Conservation (phyloP, 2,888 invertebrate genomes). For the Plebejus anna region DNA sequence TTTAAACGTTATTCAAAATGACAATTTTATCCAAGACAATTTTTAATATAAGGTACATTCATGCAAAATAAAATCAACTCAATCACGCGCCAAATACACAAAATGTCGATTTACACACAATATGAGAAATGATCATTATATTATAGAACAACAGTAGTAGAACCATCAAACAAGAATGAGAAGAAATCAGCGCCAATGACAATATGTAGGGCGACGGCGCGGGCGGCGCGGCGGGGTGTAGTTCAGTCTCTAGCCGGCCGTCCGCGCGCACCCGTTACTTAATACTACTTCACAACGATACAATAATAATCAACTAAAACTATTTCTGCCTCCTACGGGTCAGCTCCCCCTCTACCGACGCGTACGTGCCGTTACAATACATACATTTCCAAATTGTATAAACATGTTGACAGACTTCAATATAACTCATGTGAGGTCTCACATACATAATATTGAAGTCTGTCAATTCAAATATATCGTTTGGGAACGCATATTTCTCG, state of each 20-base stretch:
- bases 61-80: constrained; percentile 54
- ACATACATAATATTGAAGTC: background rate
- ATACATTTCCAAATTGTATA: background rate
- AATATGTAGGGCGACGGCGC: constrained; percentile 54
- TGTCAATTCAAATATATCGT: background rate
- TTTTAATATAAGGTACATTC: constrained; percentile 41
- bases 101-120: constrained; percentile 67
- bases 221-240: constrained; percentile 58
- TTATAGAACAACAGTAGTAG: constrained; percentile 68
- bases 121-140: constrained; percentile 60
- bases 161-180: constrained; percentile 70
- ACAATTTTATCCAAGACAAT: constrained; percentile 32
- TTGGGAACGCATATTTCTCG: background rate
- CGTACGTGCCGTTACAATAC: background rate
- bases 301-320: constrained; percentile 71
- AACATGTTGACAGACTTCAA: background rate
- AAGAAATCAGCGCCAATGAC: constrained; percentile 63
- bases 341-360: background rate
- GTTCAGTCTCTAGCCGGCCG: constrained; percentile 73
- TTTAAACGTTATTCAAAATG: constrained; percentile 16
- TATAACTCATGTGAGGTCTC: too few species aligned
- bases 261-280: constrained; percentile 64
- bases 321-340: constrained; percentile 55
- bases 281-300: constrained; percentile 76
- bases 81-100: constrained; percentile 69